Evolutionary conservation across 2,888 invertebrate species (phyloP), one percentile per base, ranked within the genome.

Genomic region (Drosophila koepferae): DNA sequence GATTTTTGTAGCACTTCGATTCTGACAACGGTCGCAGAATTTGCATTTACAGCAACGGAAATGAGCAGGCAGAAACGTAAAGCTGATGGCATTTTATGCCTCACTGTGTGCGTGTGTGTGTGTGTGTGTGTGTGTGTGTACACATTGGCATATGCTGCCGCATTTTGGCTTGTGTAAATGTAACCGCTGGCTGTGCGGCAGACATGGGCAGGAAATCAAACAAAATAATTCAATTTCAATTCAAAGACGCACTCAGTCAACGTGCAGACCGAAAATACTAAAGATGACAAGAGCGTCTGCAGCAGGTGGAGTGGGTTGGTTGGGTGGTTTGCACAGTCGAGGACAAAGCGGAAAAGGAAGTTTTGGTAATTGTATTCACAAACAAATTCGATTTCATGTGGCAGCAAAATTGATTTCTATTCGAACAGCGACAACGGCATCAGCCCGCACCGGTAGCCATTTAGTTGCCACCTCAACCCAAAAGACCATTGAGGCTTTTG

Each of bases 171-270:
- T 79, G 64, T 65, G 55, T 36, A 81, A 78, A 78, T 80, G 79
- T 81, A 74, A 74, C 75, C 75, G 60, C 53, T 44, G 69, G 76
- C 74, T 63, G 73, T 65, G 68, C 51, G 68, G 46, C 49, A 80
- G 75, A 64, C 63, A 64, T 80, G 75, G 74, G 72, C 74, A 87
- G 88, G 86, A 90, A 90, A 90, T 90, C 89, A 91, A 90, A 91
- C 81, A 86, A 86, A 90, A 91, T 90, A 89, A 89, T 91, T 91
- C 90, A 86, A 90, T 88, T 88, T 88, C 81, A 77, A 85, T 85
- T 82, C 86, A 87, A 90, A 89, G 88, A 81, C 75, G 72, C 73
- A 78, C 73, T 77, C 68, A 70, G 54, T 48, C 62, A 59, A 67
- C 59, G 36, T 41, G 49, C 53, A 53, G 56, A 53, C 59, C 40